Evolutionary conservation across 2,888 invertebrate genomes (phyloP), one percentile per base, ranked within the genome.

Genomic region (Cheilosia vulpina): DNA sequence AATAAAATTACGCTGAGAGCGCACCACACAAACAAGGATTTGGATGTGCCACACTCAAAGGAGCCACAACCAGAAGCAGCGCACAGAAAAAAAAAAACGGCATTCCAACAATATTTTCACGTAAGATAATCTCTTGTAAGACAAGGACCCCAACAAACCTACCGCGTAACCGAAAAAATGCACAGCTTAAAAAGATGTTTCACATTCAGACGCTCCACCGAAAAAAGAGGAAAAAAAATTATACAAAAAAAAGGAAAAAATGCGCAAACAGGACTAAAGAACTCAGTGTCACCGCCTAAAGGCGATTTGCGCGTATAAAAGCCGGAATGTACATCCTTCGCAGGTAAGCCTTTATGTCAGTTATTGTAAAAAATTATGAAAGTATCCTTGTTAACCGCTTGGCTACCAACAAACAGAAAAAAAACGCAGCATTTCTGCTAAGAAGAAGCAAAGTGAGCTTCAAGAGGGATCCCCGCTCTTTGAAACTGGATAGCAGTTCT

Each of bases 311-410:
- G 81, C 77, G 85, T 77, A 85, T 85, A 81, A 72, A 81, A 81
- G 77, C 68, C 66, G 66, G 76, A 85, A 72, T 77, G 72, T 81
- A 81, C 85, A 81, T 81, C 81, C 62, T 85, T 85, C 81, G 81
- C 85, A 85, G 84, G 84, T 85, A 85, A 85, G 84, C 84, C 84
- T 85, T 85, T 85, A 85, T 85, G 80, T 85, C 76, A 80, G 84
- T 85, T 85, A 76, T 85, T 85, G 80, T 80, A 79, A 85, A 85
- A 83, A 85, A 85, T 80, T 80, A 80, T 85, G 66, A 85, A 85
- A 85, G 80, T 85, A 85, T 85, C 84, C 84, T 85, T 85, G 84
- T 85, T 85, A 80, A 79, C 84, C 84, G 84, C 84, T 85, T 76
- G 75, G 66, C 80, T 80, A 85, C 80, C 80, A 76, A 60, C 80